A percentile compares a stretch with the other conserved stretches of the same genome.
Conservation (phyloP, 2,797 vertebrate genomes). For the Sebastes steindachneri region DNA sequence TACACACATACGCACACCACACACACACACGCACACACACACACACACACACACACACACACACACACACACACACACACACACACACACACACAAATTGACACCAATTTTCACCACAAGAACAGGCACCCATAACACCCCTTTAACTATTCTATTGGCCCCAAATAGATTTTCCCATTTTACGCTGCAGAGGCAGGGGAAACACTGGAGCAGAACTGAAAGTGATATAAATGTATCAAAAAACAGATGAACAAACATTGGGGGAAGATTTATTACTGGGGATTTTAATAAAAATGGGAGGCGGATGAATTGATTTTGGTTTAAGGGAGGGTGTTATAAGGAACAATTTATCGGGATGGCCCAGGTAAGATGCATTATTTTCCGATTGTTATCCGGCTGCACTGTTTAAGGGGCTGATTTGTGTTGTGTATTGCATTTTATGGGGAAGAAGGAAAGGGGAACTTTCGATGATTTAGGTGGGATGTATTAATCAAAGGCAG, state of each 20-base stretch:
- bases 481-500: conserved; percentile 99
- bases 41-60: conserved; percentile 60
- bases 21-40: conserved; percentile 55
- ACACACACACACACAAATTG: conserved; percentile 70
- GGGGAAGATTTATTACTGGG: conserved; percentile 96
- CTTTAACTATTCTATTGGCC: conserved; percentile 97
- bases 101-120: conserved; percentile 78
- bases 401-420: conserved; percentile 96
- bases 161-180: conserved; percentile 99
- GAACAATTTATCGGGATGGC: conserved; percentile 98
- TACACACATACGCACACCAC: conserved; percentile 58
- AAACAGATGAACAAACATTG: conserved; percentile 99
- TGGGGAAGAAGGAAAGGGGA: conserved; percentile 95
- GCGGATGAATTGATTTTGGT: conserved; percentile 99
- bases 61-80: conserved; percentile 56
- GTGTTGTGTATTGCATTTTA: conserved; percentile 99
- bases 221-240: conserved; percentile 99
- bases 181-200: conserved; percentile 93
- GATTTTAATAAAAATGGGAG: conserved; percentile 98
- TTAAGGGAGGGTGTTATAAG: conserved; percentile 93
- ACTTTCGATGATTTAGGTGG: conserved; percentile 99
- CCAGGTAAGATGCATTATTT: conserved; percentile 99
- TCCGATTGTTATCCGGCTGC: conserved; percentile 98
- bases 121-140: conserved; percentile 89
- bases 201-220: conserved; percentile 98